Evolutionary conservation across 2,888 invertebrate species (phyloP).

Genomic region (Gymnosoma rotundatum): DNA sequence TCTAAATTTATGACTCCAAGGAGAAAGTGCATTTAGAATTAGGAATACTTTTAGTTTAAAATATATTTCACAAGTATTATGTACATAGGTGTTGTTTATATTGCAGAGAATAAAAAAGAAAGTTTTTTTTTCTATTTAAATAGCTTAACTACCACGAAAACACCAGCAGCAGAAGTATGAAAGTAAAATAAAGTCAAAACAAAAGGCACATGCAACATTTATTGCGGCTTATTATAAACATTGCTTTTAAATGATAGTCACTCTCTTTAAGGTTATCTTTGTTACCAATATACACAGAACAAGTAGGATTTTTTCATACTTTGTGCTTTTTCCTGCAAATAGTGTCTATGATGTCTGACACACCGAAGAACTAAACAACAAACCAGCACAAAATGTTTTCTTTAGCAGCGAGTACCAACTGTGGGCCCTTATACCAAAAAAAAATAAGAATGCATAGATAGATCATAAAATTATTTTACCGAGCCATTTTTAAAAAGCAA

Average conservation of each 20-base stretch:
- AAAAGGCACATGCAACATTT: constrained; percentile 37
- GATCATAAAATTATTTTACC: too few relatives aligned
- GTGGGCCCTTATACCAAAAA: neutral
- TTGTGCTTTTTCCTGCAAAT: neutral
- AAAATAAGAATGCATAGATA: too few relatives aligned
- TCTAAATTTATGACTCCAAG: constrained; percentile 50
- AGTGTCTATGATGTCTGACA: constrained; percentile 16
- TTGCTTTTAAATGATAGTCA: constrained; percentile 33
- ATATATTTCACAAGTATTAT: neutral
- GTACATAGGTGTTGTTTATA: neutral
- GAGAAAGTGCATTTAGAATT: constrained; percentile 43
- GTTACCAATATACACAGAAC: constrained; percentile 13
- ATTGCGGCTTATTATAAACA: constrained; percentile 57
- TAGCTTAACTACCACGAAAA: constrained; percentile 7
- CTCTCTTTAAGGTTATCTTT: constrained; percentile 9
- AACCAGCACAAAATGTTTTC: constrained; percentile 21
- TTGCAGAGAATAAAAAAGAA: neutral
- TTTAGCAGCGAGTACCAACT: neutral
- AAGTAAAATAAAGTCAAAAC: constrained; percentile 46
- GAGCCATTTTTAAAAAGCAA: too few relatives aligned
- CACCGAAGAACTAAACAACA: constrained; percentile 11
- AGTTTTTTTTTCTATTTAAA: constrained; percentile 33
- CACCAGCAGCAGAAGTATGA: constrained; percentile 16
- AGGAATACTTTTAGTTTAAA: constrained; percentile 15
- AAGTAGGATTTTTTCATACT: neutral